Conservation (phyloP, 2,797 vertebrate genomes). For the Lateolabrax maculatus region DNA sequence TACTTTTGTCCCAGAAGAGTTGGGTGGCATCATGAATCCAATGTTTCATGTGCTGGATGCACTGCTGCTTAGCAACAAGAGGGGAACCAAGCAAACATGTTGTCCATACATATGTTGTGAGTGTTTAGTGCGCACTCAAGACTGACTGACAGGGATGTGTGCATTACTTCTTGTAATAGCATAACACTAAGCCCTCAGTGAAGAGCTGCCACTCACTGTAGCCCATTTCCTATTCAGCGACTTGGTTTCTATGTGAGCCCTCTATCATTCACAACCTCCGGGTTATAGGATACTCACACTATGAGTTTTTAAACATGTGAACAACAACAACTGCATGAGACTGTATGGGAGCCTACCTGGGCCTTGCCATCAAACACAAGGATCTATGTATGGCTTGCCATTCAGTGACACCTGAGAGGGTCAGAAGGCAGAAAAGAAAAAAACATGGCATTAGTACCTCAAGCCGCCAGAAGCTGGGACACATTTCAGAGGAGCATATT, state of each 20-base stretch:
- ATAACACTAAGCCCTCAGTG: conserved; percentile 16
- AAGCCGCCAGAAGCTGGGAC: conserved; percentile 9
- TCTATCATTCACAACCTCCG: conserved; percentile 20
- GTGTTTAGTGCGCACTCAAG: not conserved
- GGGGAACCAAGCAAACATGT: conserved; percentile 11
- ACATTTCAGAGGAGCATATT: not conserved
- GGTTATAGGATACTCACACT: not conserved
- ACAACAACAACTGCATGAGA: not conserved
- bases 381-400: conserved; percentile 6
- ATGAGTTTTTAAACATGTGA: not conserved
- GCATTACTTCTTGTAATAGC: conserved; percentile 19
- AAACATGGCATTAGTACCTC: conserved; percentile 28
- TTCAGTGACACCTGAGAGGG: conserved; percentile 37
- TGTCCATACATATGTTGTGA: conserved; percentile 30
- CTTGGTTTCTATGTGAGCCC: conserved; percentile 22
- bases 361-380: not conserved
- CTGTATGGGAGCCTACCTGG: not conserved
- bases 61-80: conserved; percentile 60
- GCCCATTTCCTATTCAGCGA: conserved; percentile 24
- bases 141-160: not conserved
- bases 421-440: conserved; percentile 8
- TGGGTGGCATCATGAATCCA: conserved; percentile 47
- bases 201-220: conserved; percentile 17
- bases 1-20: conserved; percentile 64
- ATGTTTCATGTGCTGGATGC: conserved; percentile 48